Percentiles rank a stretch among this genome's conserved stretches.
Evolutionary conservation across 2,797 vertebrate genomes (phyloP).

Genomic region (Myripristis murdjan): DNA sequence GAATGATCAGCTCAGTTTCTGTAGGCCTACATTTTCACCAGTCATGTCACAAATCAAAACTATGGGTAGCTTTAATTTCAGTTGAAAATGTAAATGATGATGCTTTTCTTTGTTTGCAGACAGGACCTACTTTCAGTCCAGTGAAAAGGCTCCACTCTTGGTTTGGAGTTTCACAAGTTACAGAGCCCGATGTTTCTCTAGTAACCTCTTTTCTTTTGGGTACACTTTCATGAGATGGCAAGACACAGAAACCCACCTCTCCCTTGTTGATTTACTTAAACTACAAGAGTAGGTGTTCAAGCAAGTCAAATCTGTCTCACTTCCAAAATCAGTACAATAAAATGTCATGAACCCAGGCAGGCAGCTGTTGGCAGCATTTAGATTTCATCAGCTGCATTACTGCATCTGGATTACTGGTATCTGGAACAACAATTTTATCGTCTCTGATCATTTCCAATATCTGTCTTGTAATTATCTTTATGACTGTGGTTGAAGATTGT

Average conservation of each 20-base stretch:
- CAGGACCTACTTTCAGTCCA: conserved; percentile 52
- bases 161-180: conserved; percentile 37
- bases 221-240: not conserved
- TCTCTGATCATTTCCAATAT: not conserved
- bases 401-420: too few species aligned
- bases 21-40: not conserved
- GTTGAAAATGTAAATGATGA: too few species aligned
- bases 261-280: conserved; percentile 1
- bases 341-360: not conserved
- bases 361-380: not conserved
- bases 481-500: not conserved
- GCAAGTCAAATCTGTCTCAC: not conserved
- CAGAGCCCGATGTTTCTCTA: conserved; percentile 14
- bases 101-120: not conserved
- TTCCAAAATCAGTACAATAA: not conserved
- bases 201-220: not conserved
- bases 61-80: not conserved
- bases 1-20: not conserved
- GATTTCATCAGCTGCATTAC: not conserved
- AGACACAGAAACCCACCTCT: not conserved
- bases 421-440: fast-evolving
- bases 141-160: not conserved
- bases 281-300: too few species aligned
- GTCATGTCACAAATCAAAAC: not conserved
- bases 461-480: fast-evolving